Base-by-base conservation (phyloP, 1,140 invertebrate genomes). In the Ruditapes philippinarum region DNA sequence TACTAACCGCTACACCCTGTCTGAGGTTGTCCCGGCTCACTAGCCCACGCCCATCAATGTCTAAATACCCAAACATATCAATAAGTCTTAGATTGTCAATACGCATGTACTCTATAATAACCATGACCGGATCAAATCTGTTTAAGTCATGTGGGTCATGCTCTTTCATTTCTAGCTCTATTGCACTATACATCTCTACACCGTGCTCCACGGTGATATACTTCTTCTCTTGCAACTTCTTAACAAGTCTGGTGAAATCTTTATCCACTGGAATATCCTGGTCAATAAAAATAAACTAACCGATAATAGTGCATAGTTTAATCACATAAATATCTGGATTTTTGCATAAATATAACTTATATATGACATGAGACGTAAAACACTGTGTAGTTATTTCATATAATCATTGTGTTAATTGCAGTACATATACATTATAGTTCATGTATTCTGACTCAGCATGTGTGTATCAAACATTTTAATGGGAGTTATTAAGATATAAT, bases 41-140 rank as follows among this genome's bases (percentile, higher is more conserved):
- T 40, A 90, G 89, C 22, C 93, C 93, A 7, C 92, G 81, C 25
- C 91, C 90, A 28, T 68, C 84, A 19, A 86, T 87, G 87, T 94
- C 94, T 31, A 94, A 73, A 80, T 88, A 92, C 57, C 94, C 92
- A 87, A 94, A 94, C 51, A 94, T 84, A 81, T 94, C 94, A 62
- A 94, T 94, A 2, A 94, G 78, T 49, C 94, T 84, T n/a, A 94
- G 92, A 85, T 94, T 94, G 88, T 94, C 93, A 76, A 94, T 91
- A 49, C 92, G 91, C 93, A 94, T 94, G 73, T 93, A 94, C 70
- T 94, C 94, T 28, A 94, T 91, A 51, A 94, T 73, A 12, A 94
- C 92, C 83, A 93, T 80, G 25, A 93, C 91, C 0, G 94, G 93
- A 74, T 94, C 93, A 79, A 92, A 94, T 40, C 82, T 70, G 49